A percentile compares a stretch with the other conserved stretches of the same genome.
Conservation (phyloP, 2,113 vertebrate species). For the Phyllostomus hastatus region DNA sequence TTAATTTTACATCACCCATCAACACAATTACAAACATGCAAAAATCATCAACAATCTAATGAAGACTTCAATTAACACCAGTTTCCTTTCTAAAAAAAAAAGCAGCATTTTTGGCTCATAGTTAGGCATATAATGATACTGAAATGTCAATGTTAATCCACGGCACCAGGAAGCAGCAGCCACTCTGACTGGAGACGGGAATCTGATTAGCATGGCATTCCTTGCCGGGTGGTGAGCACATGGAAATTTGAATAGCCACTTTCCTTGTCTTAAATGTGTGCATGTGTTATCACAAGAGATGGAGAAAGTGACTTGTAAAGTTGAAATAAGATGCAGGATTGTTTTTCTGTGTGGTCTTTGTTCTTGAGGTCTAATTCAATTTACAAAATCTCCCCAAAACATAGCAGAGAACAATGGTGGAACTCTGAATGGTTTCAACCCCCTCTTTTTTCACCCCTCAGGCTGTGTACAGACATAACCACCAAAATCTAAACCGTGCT, state of each 20-base stretch:
- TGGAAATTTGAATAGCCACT: slow-evolving; percentile 51
- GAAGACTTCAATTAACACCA: neutral
- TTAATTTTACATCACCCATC: neutral
- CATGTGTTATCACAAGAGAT: slow-evolving; percentile 25
- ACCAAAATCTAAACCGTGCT: neutral
- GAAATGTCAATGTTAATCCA: neutral
- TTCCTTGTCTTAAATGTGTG: neutral
- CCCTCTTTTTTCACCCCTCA: neutral
- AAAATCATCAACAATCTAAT: neutral
- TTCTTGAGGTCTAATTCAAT: slow-evolving; percentile 35
- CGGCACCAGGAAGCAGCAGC: slow-evolving; percentile 4
- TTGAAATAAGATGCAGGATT: slow-evolving; percentile 25
- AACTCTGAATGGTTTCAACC: slow-evolving; percentile 11
- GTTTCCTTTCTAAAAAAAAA: neutral
- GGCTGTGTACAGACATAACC: neutral
- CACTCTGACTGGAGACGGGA: neutral
- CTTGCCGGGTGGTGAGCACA: neutral
- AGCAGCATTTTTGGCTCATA: neutral
- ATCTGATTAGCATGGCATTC: neutral
- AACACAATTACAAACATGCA: neutral
- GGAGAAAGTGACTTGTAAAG: slow-evolving; percentile 41
- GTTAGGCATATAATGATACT: neutral
- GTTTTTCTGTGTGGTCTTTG: slow-evolving; percentile 44
- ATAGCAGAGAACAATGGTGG: neutral
- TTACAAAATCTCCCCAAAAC: slow-evolving; percentile 9